Conservation (phyloP, 37 sponge, comb jelly and placozoan species). For the Lycopodina hypogea region DNA sequence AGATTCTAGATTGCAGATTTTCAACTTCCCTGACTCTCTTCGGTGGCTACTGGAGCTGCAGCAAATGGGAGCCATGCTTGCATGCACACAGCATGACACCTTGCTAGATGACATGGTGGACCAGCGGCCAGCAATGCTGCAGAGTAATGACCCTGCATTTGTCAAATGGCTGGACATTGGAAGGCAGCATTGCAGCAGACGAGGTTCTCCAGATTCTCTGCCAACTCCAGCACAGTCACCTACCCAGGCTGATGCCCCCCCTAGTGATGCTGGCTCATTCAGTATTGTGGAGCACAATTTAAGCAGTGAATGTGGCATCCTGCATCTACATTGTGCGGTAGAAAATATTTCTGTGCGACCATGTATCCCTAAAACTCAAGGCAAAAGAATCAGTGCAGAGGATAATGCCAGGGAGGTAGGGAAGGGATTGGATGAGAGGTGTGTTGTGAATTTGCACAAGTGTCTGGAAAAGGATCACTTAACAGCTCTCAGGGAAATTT, state of each 20-base stretch:
- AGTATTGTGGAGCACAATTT: not conserved
- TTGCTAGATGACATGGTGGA: conserved; percentile 11
- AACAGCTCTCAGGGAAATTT: not conserved
- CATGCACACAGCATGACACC: conserved; percentile 43
- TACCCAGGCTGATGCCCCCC: too few species aligned
- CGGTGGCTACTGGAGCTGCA: conserved; percentile 14
- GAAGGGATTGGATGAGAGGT: not conserved
- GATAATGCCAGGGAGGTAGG: not conserved
- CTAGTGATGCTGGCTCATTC: too few species aligned
- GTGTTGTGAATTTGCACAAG: too few species aligned
- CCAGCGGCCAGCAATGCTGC: not conserved
- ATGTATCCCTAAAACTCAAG: not conserved
- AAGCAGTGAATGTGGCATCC: not conserved
- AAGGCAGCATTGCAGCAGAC: not conserved
- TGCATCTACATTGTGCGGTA: conserved; percentile 31
- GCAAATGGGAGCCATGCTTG: conserved; percentile 27
- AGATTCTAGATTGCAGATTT: not conserved
- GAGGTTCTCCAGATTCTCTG: too few species aligned
- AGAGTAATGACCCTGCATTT: not conserved
- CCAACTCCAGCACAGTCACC: not conserved
- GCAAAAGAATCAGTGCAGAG: not conserved
- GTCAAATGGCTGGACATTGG: not conserved
- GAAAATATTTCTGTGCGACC: not conserved
- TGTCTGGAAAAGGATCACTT: not conserved
- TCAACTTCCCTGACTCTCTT: not conserved